A percentile compares a stretch with the other conserved stretches of the same genome.
phyloP scores from a whole-genome alignment of 2,888 invertebrate genomes.

The Rhabditophanes sp. region DNA sequence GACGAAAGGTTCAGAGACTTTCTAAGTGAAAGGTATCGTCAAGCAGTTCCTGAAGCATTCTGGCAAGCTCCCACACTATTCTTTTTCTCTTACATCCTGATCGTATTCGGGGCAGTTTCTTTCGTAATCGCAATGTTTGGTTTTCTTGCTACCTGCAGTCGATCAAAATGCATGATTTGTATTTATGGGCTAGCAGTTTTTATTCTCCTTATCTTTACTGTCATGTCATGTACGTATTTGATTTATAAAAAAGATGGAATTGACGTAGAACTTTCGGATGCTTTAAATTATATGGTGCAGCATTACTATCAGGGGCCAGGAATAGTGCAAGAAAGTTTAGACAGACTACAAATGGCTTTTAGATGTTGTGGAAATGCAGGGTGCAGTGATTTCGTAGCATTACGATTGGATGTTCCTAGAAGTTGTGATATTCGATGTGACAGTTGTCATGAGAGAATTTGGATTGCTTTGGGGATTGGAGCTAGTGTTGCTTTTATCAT shows the following conservation, averaged over 20 bases:
- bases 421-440: conserved; percentile 42
- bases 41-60: conserved; percentile 36
- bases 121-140: conserved; percentile 37
- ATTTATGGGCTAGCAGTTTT: conserved; percentile 28
- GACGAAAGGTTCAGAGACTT: conserved; percentile 40
- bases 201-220: conserved; percentile 27
- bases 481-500: conserved; percentile 35
- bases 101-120: conserved; percentile 29
- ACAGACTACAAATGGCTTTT: conserved; percentile 38
- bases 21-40: conserved; percentile 40
- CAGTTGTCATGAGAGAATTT: conserved; percentile 39
- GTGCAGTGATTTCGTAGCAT: conserved; percentile 37
- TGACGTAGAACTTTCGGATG: conserved; percentile 41
- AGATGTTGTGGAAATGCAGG: conserved; percentile 42
- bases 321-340: conserved; percentile 38
- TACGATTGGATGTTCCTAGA: conserved; percentile 38
- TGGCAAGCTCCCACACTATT: conserved; percentile 41
- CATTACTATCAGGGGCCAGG: conserved; percentile 42
- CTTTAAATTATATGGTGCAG: conserved; percentile 43
- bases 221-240: conserved; percentile 32
- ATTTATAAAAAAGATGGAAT: conserved; percentile 38
- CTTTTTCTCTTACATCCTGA: conserved; percentile 41
- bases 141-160: conserved; percentile 34
- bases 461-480: conserved; percentile 33
- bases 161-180: conserved; percentile 21